Conservation (phyloP, 92 coral and sea anemone genomes). For the Umimayanthus chanpuru region DNA sequence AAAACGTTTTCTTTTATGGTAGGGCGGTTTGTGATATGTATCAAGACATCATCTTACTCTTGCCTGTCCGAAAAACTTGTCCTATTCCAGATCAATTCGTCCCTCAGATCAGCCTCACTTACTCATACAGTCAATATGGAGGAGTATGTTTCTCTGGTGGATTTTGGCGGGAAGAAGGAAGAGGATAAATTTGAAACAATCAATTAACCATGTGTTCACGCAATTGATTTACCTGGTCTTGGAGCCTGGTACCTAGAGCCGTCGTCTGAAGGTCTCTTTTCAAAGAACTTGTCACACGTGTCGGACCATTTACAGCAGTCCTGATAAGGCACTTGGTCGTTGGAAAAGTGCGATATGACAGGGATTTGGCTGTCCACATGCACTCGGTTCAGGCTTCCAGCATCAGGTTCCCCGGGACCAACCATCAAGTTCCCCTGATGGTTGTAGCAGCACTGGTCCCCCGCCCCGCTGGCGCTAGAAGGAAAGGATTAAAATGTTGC, state of each 20-base stretch:
- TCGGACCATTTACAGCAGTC: slow-evolving; percentile 43
- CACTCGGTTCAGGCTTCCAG: slow-evolving; percentile 76
- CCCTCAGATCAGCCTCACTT: too few species aligned
- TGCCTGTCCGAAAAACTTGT: too few species aligned
- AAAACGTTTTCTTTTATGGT: too few species aligned
- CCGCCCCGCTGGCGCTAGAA: slow-evolving; percentile 69
- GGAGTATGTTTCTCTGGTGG: too few species aligned
- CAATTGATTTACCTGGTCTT: slow-evolving; percentile 37
- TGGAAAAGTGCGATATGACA: slow-evolving; percentile 75
- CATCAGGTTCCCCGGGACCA: slow-evolving; percentile 57
- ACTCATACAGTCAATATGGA: too few species aligned
- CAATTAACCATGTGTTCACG: too few species aligned
- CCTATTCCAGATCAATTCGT: too few species aligned
- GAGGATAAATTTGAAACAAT: neutral
- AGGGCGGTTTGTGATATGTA: too few species aligned
- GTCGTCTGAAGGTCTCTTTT: slow-evolving; percentile 55
- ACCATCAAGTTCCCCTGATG: slow-evolving; percentile 73
- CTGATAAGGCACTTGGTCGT: slow-evolving; percentile 59
- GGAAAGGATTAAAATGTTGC: neutral
- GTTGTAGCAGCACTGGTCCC: slow-evolving; percentile 88
- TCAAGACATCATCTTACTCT: too few species aligned
- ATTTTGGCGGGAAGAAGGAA: too few species aligned
- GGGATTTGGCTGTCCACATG: slow-evolving; percentile 76
- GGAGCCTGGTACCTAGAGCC: slow-evolving; percentile 56
- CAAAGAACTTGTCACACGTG: slow-evolving; percentile 36